Base-by-base conservation (phyloP, 2,113 vertebrate species). In the Triplophysa tibetana region DNA sequence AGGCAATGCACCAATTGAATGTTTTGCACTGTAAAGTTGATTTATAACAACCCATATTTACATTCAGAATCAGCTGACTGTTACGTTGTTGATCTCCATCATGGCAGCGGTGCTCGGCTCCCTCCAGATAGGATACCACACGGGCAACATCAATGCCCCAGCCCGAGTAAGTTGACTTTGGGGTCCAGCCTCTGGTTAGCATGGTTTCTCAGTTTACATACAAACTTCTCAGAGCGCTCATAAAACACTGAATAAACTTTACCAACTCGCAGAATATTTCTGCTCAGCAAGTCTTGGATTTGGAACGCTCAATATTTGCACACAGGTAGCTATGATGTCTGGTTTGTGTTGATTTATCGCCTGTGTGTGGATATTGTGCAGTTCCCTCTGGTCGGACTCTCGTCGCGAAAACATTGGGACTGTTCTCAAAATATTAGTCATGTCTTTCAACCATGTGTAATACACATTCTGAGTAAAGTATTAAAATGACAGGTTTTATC, bases 101-200 rank as follows among this genome's bases (percentile, higher is more conserved):
- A 70, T 89, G 87, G 90, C 88, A 1, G 85, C 80, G 0, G 90
- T 93, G 58, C 86, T 94, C 2, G 90, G 90, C 60, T 91, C 90
- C 0, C 83, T 89, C 75, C 89, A 91, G 88, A 89, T 93, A 8
- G 93, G 85, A 43, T 91, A 93, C 87, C 91, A 91, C 56, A 88
- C 90, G 1, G 87, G 93, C n/a, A 93, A 93, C 17, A 83, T 94
- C 86, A 94, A 94, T 29, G 90, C 93, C 61, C 90, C 93, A 1
- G 91, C 92, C 73, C 90, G 89, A 91, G 93, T 93, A 26, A 56
- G 63, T n/a, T 62, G 73, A 52, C 41, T 69, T 64, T 23, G 3
- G 38, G 65, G 67, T 14, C n/a, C 68, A 75, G 21, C 19, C 54
- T 21, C 43, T 52, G 70, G 41, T 41, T 72, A 66, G 78, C 78